Evolutionary conservation across 2,797 vertebrate genomes (phyloP).

Genomic region (Microtus californicus): DNA sequence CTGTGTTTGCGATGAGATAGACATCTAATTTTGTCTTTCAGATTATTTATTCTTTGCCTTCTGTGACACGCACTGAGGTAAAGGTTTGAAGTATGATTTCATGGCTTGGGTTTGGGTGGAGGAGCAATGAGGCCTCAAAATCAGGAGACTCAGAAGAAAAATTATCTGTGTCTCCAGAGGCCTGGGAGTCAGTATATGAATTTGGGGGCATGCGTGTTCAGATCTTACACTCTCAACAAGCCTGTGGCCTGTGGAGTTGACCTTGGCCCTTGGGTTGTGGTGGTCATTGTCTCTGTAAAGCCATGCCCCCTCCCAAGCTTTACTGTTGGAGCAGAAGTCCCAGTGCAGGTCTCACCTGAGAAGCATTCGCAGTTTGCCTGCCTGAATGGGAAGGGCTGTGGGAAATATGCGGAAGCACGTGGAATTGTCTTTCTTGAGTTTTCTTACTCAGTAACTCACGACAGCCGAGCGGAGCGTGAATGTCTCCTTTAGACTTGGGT

Average conservation of each 20-base stretch:
- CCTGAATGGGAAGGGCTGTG: not conserved
- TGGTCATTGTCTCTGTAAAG: not conserved
- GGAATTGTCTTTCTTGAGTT: not conserved
- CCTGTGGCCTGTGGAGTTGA: not conserved
- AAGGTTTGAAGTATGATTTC: not conserved
- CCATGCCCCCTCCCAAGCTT: not conserved
- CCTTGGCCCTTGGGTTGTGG: not conserved
- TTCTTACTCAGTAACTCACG: not conserved
- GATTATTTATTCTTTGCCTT: not conserved
- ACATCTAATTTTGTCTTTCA: conserved; percentile 56
- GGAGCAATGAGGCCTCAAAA: not conserved
- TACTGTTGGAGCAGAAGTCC: not conserved
- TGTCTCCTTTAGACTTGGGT: not conserved
- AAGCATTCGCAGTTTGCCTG: not conserved
- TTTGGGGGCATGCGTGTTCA: not conserved
- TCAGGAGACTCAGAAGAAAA: not conserved
- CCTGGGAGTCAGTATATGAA: not conserved
- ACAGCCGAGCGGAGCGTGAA: not conserved
- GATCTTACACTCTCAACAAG: not conserved
- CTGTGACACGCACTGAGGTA: not conserved
- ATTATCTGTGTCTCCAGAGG: too few species aligned
- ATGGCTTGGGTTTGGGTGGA: not conserved
- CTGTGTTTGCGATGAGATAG: conserved; percentile 63
- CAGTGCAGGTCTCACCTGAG: not conserved
- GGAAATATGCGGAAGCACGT: not conserved